phyloP scores from a whole-genome alignment of 2,888 invertebrate species.

The Sussaba pulchella region DNA sequence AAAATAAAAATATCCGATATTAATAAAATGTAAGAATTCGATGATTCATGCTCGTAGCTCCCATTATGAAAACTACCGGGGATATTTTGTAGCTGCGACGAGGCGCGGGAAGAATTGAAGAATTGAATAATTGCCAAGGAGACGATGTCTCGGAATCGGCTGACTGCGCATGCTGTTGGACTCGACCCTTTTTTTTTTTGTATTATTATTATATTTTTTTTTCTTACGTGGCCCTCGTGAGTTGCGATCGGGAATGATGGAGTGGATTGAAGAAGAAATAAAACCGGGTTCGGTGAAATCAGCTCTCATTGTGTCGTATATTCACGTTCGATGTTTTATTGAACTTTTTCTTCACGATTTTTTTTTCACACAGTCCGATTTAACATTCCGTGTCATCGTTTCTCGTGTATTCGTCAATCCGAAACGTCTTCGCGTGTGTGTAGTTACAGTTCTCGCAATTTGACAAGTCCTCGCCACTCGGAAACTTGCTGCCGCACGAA shows the following conservation, averaged over 20 bases:
- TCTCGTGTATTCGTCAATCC: not conserved
- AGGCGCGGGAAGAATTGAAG: slow-evolving; percentile 61
- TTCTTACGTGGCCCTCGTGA: slow-evolving; percentile 29
- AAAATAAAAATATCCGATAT: not conserved
- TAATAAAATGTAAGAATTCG: slow-evolving; percentile 56
- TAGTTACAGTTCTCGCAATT: not conserved
- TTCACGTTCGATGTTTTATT: slow-evolving; percentile 23
- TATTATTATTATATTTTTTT: not conserved
- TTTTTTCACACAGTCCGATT: not conserved
- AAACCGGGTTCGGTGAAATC: slow-evolving; percentile 56
- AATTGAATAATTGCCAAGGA: slow-evolving; percentile 68
- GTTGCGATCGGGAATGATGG: slow-evolving; percentile 62
- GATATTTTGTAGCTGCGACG: slow-evolving; percentile 33
- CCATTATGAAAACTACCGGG: slow-evolving; percentile 58
- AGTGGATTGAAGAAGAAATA: slow-evolving; percentile 47
- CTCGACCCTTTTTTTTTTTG: slow-evolving; percentile 48
- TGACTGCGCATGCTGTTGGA: slow-evolving; percentile 46
- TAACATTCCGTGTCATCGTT: not conserved
- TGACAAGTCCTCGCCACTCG: not conserved
- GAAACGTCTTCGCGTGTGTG: not conserved
- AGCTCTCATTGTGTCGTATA: slow-evolving; percentile 61
- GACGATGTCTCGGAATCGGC: slow-evolving; percentile 36
- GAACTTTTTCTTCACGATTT: slow-evolving; percentile 1
- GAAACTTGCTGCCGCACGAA: not conserved
- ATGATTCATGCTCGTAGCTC: slow-evolving; percentile 65